Conservation (phyloP, 2,113 vertebrate genomes). For the Malurus elegans region DNA sequence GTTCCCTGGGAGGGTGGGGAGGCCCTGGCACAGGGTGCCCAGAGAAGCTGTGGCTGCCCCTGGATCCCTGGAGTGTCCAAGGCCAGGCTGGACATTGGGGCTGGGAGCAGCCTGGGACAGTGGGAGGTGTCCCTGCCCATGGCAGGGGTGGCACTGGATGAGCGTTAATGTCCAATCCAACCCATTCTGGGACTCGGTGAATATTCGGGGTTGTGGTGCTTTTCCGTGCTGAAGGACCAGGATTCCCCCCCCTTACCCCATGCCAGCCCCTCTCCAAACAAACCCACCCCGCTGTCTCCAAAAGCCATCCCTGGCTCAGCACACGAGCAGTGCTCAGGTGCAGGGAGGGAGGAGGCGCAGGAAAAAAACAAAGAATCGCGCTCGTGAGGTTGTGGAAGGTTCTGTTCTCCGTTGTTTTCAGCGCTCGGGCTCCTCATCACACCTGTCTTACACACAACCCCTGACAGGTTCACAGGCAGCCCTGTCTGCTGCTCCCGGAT, state of each 20-base stretch:
- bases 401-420: slow-evolving; percentile 20
- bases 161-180: neutral
- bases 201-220: fast-evolving
- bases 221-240: neutral
- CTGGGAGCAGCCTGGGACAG: fast-evolving
- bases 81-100: fast-evolving
- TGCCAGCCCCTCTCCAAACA: fast-evolving
- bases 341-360: neutral
- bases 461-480: slow-evolving; percentile 44
- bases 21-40: neutral
- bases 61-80: neutral
- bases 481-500: neutral
- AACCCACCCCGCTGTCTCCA: neutral
- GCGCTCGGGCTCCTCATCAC: neutral
- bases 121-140: neutral
- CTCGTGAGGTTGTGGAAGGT: neutral
- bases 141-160: fast-evolving
- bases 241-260: neutral
- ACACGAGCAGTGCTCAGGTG: neutral
- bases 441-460: slow-evolving; percentile 36
- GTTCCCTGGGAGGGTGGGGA: fast-evolving
- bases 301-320: neutral
- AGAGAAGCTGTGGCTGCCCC: neutral
- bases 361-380: too few relatives aligned
- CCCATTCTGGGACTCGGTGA: neutral